These are phyloP conservation scores for Caenorhabditis drosophilae DNA, from an alignment of 2,888 invertebrate species.

Conservation along the genomic window DNA sequence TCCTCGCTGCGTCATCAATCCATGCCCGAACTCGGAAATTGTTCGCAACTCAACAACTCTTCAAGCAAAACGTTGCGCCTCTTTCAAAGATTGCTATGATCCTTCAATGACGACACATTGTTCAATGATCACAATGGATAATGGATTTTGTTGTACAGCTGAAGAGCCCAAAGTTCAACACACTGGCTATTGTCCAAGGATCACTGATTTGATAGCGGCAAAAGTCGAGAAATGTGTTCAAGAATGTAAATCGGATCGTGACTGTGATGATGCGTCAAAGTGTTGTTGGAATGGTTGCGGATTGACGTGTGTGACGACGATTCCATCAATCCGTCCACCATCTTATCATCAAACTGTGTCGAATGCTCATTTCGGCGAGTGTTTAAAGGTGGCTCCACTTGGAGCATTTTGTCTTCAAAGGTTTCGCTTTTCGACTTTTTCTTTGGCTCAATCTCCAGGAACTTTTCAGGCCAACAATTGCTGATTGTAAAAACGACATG, in stretches of 20 bases:
- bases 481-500: conserved; percentile 49
- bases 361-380: conserved; percentile 36
- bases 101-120: conserved; percentile 51
- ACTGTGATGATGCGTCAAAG: conserved; percentile 53
- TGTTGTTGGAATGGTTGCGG: conserved; percentile 68
- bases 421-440: not conserved
- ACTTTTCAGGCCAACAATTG: conserved; percentile 27
- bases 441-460: not conserved
- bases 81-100: conserved; percentile 44
- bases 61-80: conserved; percentile 33
- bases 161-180: conserved; percentile 21
- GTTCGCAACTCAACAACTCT: conserved; percentile 38
- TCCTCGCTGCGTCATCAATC: conserved; percentile 61
- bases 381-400: conserved; percentile 31
- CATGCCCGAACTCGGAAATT: conserved; percentile 52
- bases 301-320: conserved; percentile 40
- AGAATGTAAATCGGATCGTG: conserved; percentile 52
- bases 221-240: conserved; percentile 39
- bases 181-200: conserved; percentile 53
- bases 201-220: conserved; percentile 23
- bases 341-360: conserved; percentile 16
- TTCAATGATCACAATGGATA: conserved; percentile 39
- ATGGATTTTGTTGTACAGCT: conserved; percentile 58
- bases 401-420: conserved; percentile 45
- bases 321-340: conserved; percentile 4